Conservation (phyloP, 2,888 invertebrate genomes). For the Sussaba pulchella region DNA sequence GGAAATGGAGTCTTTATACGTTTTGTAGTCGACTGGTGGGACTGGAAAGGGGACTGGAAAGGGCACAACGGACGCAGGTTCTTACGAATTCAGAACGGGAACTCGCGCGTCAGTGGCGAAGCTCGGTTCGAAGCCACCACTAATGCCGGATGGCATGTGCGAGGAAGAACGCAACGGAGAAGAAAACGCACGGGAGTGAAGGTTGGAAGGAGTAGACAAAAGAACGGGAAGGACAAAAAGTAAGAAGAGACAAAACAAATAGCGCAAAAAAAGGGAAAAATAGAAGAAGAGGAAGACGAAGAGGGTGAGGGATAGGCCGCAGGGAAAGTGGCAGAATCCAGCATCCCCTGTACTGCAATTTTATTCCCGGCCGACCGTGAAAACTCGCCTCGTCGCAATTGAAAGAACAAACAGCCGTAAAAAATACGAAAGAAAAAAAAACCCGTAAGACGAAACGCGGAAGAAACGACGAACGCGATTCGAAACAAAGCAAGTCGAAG, state of each 20-base stretch:
- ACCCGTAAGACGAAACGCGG: not conserved
- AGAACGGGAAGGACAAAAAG: conserved; percentile 4
- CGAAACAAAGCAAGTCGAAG: conserved; percentile 57
- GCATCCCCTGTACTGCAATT: conserved; percentile 69
- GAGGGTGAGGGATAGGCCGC: conserved; percentile 65
- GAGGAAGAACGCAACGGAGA: conserved; percentile 23
- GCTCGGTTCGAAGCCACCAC: not conserved
- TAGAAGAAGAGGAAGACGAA: not conserved
- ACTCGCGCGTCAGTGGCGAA: not conserved
- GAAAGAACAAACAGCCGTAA: conserved; percentile 68
- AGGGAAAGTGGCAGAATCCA: conserved; percentile 67
- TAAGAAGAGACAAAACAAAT: conserved; percentile 23
- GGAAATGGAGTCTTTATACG: conserved; percentile 59
- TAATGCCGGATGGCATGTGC: not conserved
- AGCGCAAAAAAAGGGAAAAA: not conserved
- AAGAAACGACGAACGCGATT: conserved; percentile 45
- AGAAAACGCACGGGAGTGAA: conserved; percentile 14
- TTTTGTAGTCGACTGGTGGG: conserved; percentile 29
- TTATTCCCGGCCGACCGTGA: conserved; percentile 70
- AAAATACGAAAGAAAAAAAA: conserved; percentile 34
- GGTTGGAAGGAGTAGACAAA: conserved; percentile 1
- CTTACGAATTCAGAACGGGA: conserved; percentile 35
- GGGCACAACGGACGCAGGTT: conserved; percentile 14
- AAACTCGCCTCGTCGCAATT: conserved; percentile 69
- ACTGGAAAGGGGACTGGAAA: conserved; percentile 23